Conservation (phyloP, 1,140 invertebrate genomes). For the Popillia japonica region DNA sequence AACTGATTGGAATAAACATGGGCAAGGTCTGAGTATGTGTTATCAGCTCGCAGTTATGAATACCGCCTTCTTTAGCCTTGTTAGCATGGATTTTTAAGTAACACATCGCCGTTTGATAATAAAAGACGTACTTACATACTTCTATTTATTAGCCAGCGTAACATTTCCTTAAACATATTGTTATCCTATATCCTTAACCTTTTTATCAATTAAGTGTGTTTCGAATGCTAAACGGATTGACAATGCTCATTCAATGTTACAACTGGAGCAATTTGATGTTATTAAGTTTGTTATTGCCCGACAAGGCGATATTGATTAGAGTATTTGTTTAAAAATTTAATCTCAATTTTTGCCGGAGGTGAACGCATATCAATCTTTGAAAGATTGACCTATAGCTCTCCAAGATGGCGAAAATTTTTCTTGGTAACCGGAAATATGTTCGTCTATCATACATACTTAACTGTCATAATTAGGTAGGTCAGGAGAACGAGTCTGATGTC, state of each 20-base stretch:
- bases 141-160: not conserved
- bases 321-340: too few relatives aligned
- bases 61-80: slow-evolving; percentile 14
- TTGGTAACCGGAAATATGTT: too few relatives aligned
- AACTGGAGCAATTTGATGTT: too few relatives aligned
- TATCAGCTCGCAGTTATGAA: not conserved
- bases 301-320: too few relatives aligned
- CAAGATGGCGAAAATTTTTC: too few relatives aligned
- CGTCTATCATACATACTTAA: too few relatives aligned
- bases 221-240: not conserved
- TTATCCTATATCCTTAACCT: slow-evolving; percentile 15
- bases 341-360: too few relatives aligned
- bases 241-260: not conserved
- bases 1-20: slow-evolving; percentile 7
- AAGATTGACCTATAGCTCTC: too few relatives aligned
- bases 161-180: slow-evolving; percentile 7
- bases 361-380: too few relatives aligned
- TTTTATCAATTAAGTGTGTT: slow-evolving; percentile 12
- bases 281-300: too few relatives aligned
- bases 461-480: too few relatives aligned
- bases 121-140: not conserved
- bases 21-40: slow-evolving; percentile 6
- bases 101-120: not conserved
- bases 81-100: slow-evolving; percentile 4
- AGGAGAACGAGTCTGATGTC: too few relatives aligned